Percentiles rank a stretch among this genome's conserved stretches.
phyloP scores from a whole-genome alignment of 2,888 invertebrate species.

The Noctua fimbriata region DNA sequence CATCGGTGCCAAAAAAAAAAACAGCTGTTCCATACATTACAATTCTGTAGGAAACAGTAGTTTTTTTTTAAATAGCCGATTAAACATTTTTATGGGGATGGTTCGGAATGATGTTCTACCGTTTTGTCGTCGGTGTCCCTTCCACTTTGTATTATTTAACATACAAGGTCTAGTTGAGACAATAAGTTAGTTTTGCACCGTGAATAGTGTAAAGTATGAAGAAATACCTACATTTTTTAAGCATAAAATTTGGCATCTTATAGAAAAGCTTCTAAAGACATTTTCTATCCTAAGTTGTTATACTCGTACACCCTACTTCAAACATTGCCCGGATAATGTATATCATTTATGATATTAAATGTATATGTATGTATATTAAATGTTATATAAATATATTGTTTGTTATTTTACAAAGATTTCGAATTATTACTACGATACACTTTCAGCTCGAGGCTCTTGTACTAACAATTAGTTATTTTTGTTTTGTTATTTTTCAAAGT shows the following conservation, averaged over 20 bases:
- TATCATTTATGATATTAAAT: slow-evolving; percentile 47
- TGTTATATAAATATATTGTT: slow-evolving; percentile 63
- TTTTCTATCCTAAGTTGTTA: background rate
- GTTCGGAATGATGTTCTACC: too few species aligned
- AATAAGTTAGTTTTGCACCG: background rate
- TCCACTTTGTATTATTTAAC: too few species aligned
- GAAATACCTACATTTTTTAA: background rate
- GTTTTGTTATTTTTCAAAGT: slow-evolving; percentile 35
- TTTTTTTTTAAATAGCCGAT: too few species aligned
- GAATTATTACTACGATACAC: slow-evolving; percentile 88
- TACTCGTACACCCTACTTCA: background rate
- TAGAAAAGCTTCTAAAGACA: slow-evolving; percentile 7
- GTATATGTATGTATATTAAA: slow-evolving; percentile 60
- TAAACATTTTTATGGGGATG: too few species aligned
- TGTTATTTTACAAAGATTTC: slow-evolving; percentile 77
- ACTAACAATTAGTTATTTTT: slow-evolving; percentile 58
- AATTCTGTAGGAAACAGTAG: too few species aligned
- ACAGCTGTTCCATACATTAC: too few species aligned
- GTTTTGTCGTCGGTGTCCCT: too few species aligned
- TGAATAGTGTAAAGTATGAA: background rate
- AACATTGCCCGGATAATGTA: slow-evolving; percentile 36
- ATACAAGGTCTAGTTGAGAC: background rate
- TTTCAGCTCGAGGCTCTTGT: slow-evolving; percentile 78
- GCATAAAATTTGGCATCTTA: slow-evolving; percentile 12
- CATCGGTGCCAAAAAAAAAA: too few species aligned